Percentiles rank a stretch among this genome's conserved stretches.
Conservation (phyloP, 1,140 invertebrate genomes). For the Thereuonema tuberculata region DNA sequence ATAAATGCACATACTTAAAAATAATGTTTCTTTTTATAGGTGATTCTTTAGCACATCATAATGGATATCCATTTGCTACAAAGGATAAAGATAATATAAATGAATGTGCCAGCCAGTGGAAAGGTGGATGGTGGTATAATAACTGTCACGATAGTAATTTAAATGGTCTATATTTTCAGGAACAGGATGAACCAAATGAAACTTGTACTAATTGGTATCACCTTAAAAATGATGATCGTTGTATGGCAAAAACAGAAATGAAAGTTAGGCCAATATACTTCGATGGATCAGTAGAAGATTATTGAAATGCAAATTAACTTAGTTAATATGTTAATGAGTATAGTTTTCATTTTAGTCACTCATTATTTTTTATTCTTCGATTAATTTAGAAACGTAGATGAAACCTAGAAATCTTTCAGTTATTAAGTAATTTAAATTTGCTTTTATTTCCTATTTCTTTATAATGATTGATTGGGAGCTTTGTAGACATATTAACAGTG, state of each 20-base stretch:
- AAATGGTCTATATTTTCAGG: not conserved
- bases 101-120: not conserved
- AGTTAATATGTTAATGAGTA: too few relatives aligned
- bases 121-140: not conserved
- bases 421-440: too few relatives aligned
- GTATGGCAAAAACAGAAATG: not conserved
- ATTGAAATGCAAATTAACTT: too few relatives aligned
- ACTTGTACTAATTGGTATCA: not conserved
- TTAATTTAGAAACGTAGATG: too few relatives aligned
- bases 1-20: too few relatives aligned
- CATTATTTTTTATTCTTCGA: too few relatives aligned
- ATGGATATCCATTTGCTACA: not conserved
- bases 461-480: too few relatives aligned
- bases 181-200: not conserved
- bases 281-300: not conserved
- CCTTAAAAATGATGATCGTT: not conserved
- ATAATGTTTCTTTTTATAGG: too few relatives aligned
- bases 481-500: too few relatives aligned
- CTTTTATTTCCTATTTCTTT: too few relatives aligned
- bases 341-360: too few relatives aligned
- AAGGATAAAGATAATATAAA: not conserved
- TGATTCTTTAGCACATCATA: not conserved
- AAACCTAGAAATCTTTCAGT: too few relatives aligned
- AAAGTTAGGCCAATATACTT: not conserved
- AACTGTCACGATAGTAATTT: not conserved